Evolutionary conservation across 2,888 invertebrate species (phyloP).

Genomic region (Gymnosoma rotundatum): DNA sequence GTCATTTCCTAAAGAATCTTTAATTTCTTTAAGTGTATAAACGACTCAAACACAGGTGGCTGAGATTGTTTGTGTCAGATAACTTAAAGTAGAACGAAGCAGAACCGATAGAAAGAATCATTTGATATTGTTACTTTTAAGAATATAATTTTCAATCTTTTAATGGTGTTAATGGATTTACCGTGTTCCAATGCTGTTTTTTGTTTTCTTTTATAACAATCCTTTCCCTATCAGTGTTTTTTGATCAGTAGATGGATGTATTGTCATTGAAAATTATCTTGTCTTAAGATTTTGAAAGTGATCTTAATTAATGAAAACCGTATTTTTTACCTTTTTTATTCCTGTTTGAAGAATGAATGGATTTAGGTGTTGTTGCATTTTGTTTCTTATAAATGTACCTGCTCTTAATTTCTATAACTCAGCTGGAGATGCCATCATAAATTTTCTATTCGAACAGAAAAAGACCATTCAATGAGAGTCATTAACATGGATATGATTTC

Average conservation of each 20-base stretch:
- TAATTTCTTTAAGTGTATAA: conserved; percentile 26
- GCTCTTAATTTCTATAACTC: conserved; percentile 62
- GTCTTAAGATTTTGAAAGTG: conserved; percentile 65
- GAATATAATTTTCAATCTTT: conserved; percentile 23
- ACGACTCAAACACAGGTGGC: conserved; percentile 60
- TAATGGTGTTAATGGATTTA: conserved; percentile 59
- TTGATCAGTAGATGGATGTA: conserved; percentile 65
- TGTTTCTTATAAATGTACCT: conserved; percentile 48
- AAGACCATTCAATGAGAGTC: conserved; percentile 16
- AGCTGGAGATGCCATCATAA: conserved; percentile 55
- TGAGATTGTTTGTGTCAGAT: conserved; percentile 55
- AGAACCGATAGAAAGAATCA: conserved; percentile 30
- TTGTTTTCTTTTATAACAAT: conserved; percentile 22
- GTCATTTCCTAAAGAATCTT: neutral
- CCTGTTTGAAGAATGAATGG: conserved; percentile 16
- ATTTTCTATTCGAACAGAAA: conserved; percentile 11
- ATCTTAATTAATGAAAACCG: conserved; percentile 68
- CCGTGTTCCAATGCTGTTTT: conserved; percentile 31
- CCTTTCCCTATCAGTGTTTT: conserved; percentile 47
- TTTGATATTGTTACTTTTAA: conserved; percentile 73
- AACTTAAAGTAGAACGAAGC: conserved; percentile 40
- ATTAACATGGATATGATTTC: conserved; percentile 20
- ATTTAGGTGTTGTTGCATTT: conserved; percentile 12
- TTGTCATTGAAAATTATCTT: conserved; percentile 61
- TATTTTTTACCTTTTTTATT: neutral